phyloP scores from a whole-genome alignment of 2,888 invertebrate species.

The Drosophila pegasa region DNA sequence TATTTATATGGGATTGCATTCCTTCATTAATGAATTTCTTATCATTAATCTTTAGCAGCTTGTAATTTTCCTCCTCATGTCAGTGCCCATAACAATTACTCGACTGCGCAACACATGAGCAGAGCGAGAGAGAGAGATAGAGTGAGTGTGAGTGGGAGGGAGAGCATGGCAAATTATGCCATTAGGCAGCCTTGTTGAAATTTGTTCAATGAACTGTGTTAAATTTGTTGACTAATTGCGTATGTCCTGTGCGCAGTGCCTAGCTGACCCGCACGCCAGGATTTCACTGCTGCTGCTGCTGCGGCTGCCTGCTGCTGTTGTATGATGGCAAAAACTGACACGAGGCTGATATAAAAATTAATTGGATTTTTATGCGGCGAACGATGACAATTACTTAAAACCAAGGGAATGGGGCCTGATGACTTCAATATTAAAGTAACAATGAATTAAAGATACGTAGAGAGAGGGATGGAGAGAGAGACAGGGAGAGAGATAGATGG shows the following conservation, averaged over 20 bases:
- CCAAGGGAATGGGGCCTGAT: slow-evolving; percentile 15
- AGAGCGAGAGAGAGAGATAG: background rate
- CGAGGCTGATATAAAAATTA: slow-evolving; percentile 65
- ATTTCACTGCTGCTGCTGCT: background rate
- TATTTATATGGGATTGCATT: slow-evolving; percentile 19
- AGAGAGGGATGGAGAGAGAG: background rate
- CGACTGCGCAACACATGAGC: slow-evolving; percentile 26
- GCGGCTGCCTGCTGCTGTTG: slow-evolving; percentile 18
- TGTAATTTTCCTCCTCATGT: slow-evolving; percentile 25
- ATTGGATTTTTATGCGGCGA: slow-evolving; percentile 64
- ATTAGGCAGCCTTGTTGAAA: slow-evolving; percentile 68
- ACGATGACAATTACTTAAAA: slow-evolving; percentile 18
- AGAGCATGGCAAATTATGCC: slow-evolving; percentile 70
- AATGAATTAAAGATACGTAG: background rate
- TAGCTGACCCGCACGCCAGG: slow-evolving; percentile 5
- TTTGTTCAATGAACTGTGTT: slow-evolving; percentile 71
- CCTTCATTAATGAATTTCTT: slow-evolving; percentile 58
- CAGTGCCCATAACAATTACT: slow-evolving; percentile 60
- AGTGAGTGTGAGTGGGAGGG: background rate
- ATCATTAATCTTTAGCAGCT: slow-evolving; percentile 69
- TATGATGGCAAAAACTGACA: slow-evolving; percentile 37
- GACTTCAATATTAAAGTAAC: slow-evolving; percentile 6
- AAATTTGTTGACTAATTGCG: slow-evolving; percentile 76
- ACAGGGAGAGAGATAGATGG: too few relatives aligned
- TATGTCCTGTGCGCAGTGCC: slow-evolving; percentile 45